phyloP scores from a whole-genome alignment of 92 coral and sea anemone genomes.

The Nematostella vectensis region DNA sequence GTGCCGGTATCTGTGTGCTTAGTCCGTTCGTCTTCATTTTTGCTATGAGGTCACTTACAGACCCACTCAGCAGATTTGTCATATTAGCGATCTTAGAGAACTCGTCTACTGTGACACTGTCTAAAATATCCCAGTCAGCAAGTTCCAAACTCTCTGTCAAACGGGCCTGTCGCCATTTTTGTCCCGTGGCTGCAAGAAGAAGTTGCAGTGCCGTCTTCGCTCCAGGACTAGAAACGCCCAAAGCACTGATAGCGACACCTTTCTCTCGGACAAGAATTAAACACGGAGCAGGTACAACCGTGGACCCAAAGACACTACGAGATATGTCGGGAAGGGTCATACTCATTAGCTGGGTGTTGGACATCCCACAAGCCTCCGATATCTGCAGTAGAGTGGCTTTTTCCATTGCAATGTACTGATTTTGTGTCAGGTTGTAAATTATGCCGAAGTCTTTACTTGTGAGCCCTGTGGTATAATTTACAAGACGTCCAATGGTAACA shows the following conservation, averaged over 20 bases:
- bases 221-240: slow-evolving; percentile 9
- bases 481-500: background rate
- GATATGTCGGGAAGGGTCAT: slow-evolving; percentile 35
- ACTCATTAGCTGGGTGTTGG: slow-evolving; percentile 8
- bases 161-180: slow-evolving; percentile 41
- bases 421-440: slow-evolving; percentile 40
- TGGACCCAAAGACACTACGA: slow-evolving; percentile 34
- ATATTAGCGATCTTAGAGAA: slow-evolving; percentile 21
- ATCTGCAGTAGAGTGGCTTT: slow-evolving; percentile 37
- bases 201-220: slow-evolving; percentile 34
- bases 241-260: slow-evolving; percentile 25
- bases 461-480: slow-evolving; percentile 9
- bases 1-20: background rate
- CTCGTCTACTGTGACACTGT: slow-evolving; percentile 23
- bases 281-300: slow-evolving; percentile 17
- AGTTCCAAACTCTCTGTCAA: slow-evolving; percentile 19
- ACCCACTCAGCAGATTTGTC: slow-evolving; percentile 11
- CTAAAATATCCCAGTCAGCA: slow-evolving; percentile 53
- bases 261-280: slow-evolving; percentile 24
- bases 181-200: slow-evolving; percentile 18
- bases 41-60: slow-evolving; percentile 24
- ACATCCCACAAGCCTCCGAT: slow-evolving; percentile 26
- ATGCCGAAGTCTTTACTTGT: slow-evolving; percentile 31
- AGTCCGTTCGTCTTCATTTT: slow-evolving; percentile 4
- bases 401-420: slow-evolving; percentile 32